A percentile compares a stretch with the other conserved stretches of the same genome.
These are phyloP conservation scores for Nemapogon koenigi DNA, from an alignment of 2,888 invertebrate genomes.

Conservation along the genomic window DNA sequence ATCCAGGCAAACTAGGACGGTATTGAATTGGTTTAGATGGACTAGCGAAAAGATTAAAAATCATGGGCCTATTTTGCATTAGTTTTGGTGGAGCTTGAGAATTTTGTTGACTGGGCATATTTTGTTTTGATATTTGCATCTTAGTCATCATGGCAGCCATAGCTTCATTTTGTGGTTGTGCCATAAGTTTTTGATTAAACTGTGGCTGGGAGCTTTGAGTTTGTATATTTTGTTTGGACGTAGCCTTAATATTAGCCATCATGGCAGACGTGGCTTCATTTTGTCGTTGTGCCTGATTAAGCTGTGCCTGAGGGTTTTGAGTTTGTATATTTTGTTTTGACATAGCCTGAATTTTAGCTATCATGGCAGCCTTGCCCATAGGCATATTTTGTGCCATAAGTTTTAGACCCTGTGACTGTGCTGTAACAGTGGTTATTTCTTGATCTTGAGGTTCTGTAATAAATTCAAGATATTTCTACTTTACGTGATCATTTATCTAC, in stretches of 20 bases:
- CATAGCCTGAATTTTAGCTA: background rate
- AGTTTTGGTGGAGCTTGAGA: background rate
- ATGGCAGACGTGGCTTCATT: background rate
- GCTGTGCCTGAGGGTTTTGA: background rate
- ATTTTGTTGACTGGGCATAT: background rate
- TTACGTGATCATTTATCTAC: too few relatives aligned
- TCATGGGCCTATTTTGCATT: too few relatives aligned
- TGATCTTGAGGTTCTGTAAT: too few relatives aligned
- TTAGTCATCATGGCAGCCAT: too few relatives aligned
- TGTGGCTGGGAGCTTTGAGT: background rate
- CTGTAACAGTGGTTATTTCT: too few relatives aligned
- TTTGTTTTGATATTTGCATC: background rate
- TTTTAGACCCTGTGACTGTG: too few relatives aligned
- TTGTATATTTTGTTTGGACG: background rate
- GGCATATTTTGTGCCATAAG: background rate
- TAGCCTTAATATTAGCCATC: too few relatives aligned
- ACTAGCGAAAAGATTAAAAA: too few relatives aligned
- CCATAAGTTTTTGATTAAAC: background rate
- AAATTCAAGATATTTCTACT: too few relatives aligned
- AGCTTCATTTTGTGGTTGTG: background rate
- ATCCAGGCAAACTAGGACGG: too few relatives aligned
- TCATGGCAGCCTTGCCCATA: background rate
- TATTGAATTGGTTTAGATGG: too few relatives aligned
- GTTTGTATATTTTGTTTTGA: background rate
- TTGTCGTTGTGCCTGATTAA: background rate